phyloP scores from a whole-genome alignment of 1,140 invertebrate species.

The Drosophila lini region DNA sequence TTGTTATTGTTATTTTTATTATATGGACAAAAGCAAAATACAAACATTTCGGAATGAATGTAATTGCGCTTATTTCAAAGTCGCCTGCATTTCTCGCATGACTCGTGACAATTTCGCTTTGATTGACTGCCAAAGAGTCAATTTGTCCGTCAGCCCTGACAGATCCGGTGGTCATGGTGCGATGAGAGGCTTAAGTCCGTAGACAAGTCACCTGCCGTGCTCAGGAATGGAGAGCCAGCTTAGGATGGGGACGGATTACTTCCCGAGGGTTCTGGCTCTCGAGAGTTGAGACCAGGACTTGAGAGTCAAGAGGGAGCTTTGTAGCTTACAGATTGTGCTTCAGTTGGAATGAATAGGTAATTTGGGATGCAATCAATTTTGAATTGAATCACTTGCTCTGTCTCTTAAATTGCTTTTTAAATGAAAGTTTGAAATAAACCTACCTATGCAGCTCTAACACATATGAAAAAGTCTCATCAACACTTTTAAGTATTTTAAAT shows the following conservation, averaged over 20 bases:
- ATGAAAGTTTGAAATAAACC: not conserved
- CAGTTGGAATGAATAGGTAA: not conserved
- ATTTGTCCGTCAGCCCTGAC: constrained; percentile 41
- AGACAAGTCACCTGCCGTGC: constrained; percentile 2
- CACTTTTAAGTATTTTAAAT: too few species aligned
- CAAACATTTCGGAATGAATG: constrained; percentile 37
- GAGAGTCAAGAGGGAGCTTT: not conserved
- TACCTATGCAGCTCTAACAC: not conserved
- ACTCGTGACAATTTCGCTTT: constrained; percentile 40
- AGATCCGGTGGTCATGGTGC: constrained; percentile 23
- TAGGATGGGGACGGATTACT: constrained; percentile 4
- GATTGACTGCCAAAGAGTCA: constrained; percentile 41
- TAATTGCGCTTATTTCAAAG: constrained; percentile 59
- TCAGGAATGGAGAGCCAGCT: not conserved
- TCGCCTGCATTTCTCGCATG: constrained; percentile 62
- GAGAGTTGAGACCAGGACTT: not conserved
- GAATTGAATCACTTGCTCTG: not conserved
- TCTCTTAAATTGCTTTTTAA: not conserved
- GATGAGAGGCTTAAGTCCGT: constrained; percentile 6
- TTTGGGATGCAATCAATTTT: not conserved
- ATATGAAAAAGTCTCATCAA: not conserved
- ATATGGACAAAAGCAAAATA: constrained; percentile 12
- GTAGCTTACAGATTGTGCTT: not conserved
- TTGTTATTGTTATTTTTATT: constrained; percentile 8
- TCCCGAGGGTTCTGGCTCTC: not conserved